Evolutionary conservation across 2,888 invertebrate genomes (phyloP), one percentile per base, ranked within the genome.

Genomic region (Drepana falcataria): DNA sequence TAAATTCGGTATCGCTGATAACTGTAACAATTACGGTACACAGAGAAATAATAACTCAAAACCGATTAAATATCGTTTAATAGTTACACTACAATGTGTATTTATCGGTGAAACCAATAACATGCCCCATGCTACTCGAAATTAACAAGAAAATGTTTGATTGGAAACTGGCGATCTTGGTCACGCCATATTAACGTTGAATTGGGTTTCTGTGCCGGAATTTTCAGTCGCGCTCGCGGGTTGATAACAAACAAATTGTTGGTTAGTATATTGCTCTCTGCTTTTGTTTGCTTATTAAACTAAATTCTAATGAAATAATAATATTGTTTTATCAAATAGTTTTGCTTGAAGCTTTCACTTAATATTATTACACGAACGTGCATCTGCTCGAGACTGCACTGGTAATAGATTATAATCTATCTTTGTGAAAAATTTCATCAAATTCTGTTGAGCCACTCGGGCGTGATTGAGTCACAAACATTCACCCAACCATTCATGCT

Each of bases 121-220:
- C 89, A 91, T 88, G 89, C 86, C 77, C 84, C 82, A 77, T 85
- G 87, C 82, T 83, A 85, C 81, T 87, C 83, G 85, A 89, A 89
- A 91, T 88, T 85, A 90, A 87, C 87, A 85, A 83, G 83, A 83
- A 85, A 87, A 87, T 86, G 87, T 85, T 79, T 85, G 86, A 88
- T 86, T 88, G 87, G 83, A 84, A 85, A 83, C 83, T 81, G 79
- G 76, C 77, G 80, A 77, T 77, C 78, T 81, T 69, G 71, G 90
- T 86, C 83, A 89, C 82, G 89, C 75, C 81, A 78, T 86, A 88
- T 90, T 89, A 90, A 90, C 79, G 82, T 68, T 83, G 84, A 88
- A 91, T 90, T 89, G 86, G 89, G 88, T 89, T 88, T 87, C 78
- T 89, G 83, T 76, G 83, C 78, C 87, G 81, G 77, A 76, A 40